Evolutionary conservation across 2,797 vertebrate genomes (phyloP), one percentile per base, ranked within the genome.

Genomic region (Channallabes apus): DNA sequence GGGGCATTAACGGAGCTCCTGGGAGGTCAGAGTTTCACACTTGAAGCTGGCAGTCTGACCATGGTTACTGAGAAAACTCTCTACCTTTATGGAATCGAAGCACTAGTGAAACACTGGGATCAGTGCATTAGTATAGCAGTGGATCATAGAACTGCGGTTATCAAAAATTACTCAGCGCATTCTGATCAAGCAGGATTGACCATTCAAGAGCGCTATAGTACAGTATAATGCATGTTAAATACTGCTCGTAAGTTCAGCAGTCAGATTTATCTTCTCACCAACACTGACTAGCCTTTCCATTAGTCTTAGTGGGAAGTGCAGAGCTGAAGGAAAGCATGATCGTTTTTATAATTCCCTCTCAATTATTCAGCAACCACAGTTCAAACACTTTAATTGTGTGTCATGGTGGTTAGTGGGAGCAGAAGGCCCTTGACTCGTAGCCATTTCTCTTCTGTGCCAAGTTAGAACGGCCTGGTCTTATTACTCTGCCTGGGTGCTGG

Each of bases 311-410:
- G 81, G 35, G 32, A 82, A n/a, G 35, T 59, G n/a, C 72, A 64
- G 32, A 83, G 83, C 81, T 76, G 54, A 20, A 59, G 29, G 68
- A 72, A 86, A 86, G 77, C 77, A 64, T 77, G 46, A 71, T 73
- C 56, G 69, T 61, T 61, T 86, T 86, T 59, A 86, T 78, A 46
- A n/a, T 82, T 86, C 76, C 67, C 3, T 32, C 56, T 65, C 41
- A 82, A 81, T 85, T 78, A 65, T 85, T 83, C 85, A 78, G 56
- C 62, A 78, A 54, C 38, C 56, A 9, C 67, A 32, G 41, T 82
- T 84, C 27, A 83, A 86, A 77, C 6, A 4, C 46, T 75, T 38
- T 82, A 84, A 88, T 90, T 85, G 82, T 69, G 58, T 79, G 59
- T 79, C 68, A 58, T 82, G 58, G 84, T 72, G 65, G 56, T 80